Base-by-base conservation (phyloP, 2,888 invertebrate species). In the Cryptosula pallasiana region DNA sequence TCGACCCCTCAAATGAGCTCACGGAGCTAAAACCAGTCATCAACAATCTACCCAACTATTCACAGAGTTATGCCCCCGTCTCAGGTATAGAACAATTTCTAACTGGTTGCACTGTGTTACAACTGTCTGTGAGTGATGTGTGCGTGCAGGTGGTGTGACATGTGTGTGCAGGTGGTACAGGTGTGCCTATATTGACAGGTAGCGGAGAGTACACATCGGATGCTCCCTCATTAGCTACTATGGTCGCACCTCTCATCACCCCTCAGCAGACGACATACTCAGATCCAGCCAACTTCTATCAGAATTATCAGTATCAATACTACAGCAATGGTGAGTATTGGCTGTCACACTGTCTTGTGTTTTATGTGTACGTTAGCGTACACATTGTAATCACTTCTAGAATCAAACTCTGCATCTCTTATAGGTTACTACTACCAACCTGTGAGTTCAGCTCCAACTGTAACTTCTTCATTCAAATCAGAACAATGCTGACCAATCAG, bases 281-380 rank as follows among this genome's bases (percentile, higher is more conserved):
- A 3, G 63, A 63, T 13, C 32, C 32, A 13, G 63, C 34, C 13
- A 32, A 63, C 3, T 63, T 63, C 63, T 63, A 63, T 32, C 63
- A 27, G 3, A 63, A 63, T 27, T 63, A 63, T n/a, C 63, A 63
- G 63, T 63, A 63, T 63, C 63, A 63, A 32, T 63, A 63, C 32
- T 63, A 32, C 32, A 63, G 63, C 32, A 63, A 63, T n/a, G 57
- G 57, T 57, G n/a, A 57, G 57, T 57, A 23, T 5, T 9, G 5
- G 45, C 20, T 45, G 45, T 45, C 45, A 45, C 5, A 45, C 20
- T 5, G 9, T 13, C 45, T 20, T 20, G 20, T 5, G 5, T 20
- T 13, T 20, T 45, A 13, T 45, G 45, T 13, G 45, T 20, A 45
- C 45, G n/a, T n/a, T n/a, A n/a, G n/a, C n/a, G n/a, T n/a, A n/a